Percentiles rank a stretch among this genome's conserved stretches.
Evolutionary conservation across 2,113 vertebrate genomes (phyloP).

Genomic region (Lagopus leucura): DNA sequence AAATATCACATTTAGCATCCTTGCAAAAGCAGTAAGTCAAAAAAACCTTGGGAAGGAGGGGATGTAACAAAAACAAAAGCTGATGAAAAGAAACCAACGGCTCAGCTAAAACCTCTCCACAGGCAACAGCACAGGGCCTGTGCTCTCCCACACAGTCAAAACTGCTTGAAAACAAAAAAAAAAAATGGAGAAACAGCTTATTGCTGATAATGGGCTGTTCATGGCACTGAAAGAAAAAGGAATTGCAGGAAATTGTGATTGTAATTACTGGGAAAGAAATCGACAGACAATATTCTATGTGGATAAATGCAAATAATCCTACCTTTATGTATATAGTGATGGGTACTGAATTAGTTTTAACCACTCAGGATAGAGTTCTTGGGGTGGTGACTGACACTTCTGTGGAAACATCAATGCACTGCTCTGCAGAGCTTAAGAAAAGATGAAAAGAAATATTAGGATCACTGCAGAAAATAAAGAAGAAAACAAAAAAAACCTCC

Average conservation of each 20-base stretch:
- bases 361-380: conserved; percentile 51
- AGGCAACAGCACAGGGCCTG: background rate
- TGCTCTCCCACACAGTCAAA: background rate
- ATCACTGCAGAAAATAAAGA: conserved; percentile 23
- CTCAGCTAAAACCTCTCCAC: background rate
- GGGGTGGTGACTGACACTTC: conserved; percentile 30
- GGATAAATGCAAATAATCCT: background rate
- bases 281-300: background rate
- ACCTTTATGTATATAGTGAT: conserved; percentile 10
- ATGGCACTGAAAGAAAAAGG: background rate
- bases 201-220: background rate
- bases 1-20: background rate
- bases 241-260: background rate
- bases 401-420: conserved; percentile 62
- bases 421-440: conserved; percentile 48
- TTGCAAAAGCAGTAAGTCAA: background rate
- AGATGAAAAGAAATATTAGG: conserved; percentile 48
- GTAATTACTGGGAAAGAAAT: background rate
- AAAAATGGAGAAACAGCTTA: background rate
- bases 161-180: background rate
- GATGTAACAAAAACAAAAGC: background rate
- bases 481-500: conserved; percentile 19
- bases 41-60: background rate
- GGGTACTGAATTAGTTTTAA: conserved; percentile 54
- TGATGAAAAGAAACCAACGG: background rate